These are phyloP conservation scores for Nymphicus hollandicus DNA, from an alignment of 2,113 vertebrate genomes.

Conservation along the genomic window DNA sequence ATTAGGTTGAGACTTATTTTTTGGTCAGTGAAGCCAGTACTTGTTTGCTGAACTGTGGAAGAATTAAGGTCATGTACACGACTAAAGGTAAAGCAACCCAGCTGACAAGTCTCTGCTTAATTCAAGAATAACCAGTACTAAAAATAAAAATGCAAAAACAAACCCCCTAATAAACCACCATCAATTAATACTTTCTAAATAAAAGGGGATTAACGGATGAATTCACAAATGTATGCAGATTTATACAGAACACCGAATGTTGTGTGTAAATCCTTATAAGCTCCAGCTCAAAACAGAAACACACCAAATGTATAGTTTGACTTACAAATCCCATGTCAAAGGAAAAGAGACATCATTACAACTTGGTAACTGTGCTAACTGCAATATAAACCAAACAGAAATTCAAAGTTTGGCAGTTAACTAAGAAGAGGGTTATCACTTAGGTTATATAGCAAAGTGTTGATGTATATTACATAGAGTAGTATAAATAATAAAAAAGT, in stretches of 20 bases:
- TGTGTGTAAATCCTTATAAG: constrained; percentile 72
- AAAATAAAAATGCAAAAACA: constrained; percentile 39
- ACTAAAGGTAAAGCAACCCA: constrained; percentile 74
- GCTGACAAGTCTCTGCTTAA: constrained; percentile 74
- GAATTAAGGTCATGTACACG: constrained; percentile 62
- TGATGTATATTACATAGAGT: constrained; percentile 82
- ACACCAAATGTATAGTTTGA: constrained; percentile 73
- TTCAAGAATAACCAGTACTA: constrained; percentile 75
- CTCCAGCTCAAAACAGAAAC: constrained; percentile 69
- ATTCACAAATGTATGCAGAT: constrained; percentile 68
- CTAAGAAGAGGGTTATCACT: constrained; percentile 78
- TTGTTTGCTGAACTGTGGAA: constrained; percentile 77
- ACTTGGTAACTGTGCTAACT: constrained; percentile 76
- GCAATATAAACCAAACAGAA: constrained; percentile 76
- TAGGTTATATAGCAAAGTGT: constrained; percentile 83
- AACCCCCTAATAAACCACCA: constrained; percentile 45
- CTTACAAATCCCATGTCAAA: constrained; percentile 74
- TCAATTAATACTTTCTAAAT: constrained; percentile 46
- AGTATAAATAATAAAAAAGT: constrained; percentile 87
- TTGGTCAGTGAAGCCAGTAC: constrained; percentile 77
- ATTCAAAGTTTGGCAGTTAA: constrained; percentile 74
- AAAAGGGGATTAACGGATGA: constrained; percentile 62
- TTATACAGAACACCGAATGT: constrained; percentile 75
- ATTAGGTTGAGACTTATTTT: constrained; percentile 62
- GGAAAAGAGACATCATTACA: constrained; percentile 71